phyloP scores from a whole-genome alignment of 2,888 invertebrate species.

The Andrena bucephala region DNA sequence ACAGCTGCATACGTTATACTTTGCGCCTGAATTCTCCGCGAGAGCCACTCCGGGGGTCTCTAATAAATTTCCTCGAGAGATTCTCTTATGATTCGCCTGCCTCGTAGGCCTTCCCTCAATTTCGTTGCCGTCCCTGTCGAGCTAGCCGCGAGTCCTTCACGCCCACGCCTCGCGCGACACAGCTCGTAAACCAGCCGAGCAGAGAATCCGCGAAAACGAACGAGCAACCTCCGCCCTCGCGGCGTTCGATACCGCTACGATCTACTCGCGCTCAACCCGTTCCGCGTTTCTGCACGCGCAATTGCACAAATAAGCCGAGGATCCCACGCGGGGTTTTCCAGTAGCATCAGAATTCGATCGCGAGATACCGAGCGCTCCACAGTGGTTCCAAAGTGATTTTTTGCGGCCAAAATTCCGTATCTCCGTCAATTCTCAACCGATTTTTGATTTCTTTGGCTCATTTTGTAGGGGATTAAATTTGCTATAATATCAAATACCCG shows the following conservation, averaged over 20 bases:
- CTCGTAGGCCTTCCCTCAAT: conserved; percentile 24
- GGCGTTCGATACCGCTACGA: neutral
- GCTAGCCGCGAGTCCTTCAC: conserved; percentile 35
- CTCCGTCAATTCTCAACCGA: no score
- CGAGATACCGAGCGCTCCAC: conserved; percentile 53
- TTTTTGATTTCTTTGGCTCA: no score
- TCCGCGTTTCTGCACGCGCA: neutral
- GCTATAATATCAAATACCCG: no score
- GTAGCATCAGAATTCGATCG: conserved; percentile 12
- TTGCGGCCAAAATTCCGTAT: no score
- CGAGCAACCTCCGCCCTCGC: conserved; percentile 5
- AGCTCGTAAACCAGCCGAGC: conserved; percentile 15
- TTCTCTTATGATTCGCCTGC: neutral
- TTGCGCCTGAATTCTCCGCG: neutral
- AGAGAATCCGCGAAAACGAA: conserved; percentile 42
- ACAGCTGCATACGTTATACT: neutral
- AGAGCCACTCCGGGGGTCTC: neutral
- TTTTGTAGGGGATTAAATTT: no score
- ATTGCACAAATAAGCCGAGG: conserved; percentile 48
- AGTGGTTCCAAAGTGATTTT: no score
- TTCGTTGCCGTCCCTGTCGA: conserved; percentile 36
- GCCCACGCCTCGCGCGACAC: conserved; percentile 24
- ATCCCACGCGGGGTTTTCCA: neutral
- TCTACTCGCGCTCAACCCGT: neutral
- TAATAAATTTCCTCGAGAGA: conserved; percentile 26